phyloP scores from a whole-genome alignment of 2,797 vertebrate species.

The Potorous gilbertii region DNA sequence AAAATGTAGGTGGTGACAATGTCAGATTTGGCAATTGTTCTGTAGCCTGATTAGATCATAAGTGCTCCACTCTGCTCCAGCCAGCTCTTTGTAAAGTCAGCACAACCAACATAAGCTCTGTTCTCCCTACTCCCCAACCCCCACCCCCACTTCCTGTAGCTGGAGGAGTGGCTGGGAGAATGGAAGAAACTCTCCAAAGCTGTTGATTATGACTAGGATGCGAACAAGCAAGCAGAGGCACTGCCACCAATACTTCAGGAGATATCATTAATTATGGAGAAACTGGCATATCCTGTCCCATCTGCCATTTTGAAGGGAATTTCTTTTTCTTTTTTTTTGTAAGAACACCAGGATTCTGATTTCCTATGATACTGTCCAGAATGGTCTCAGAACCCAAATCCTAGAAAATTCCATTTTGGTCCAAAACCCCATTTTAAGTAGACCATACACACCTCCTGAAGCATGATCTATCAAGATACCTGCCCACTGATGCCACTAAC shows the following conservation, averaged over 20 bases:
- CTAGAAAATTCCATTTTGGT: not conserved
- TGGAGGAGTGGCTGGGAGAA: not conserved
- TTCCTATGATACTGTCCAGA: not conserved
- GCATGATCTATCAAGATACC: not conserved
- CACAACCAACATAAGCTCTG: not conserved
- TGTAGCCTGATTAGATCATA: not conserved
- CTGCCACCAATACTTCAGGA: not conserved
- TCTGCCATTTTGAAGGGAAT: not conserved
- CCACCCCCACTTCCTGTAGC: not conserved
- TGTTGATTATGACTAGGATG: not conserved
- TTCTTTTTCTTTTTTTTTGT: not conserved
- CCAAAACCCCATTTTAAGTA: not conserved
- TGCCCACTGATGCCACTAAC: not conserved
- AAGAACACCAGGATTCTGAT: not conserved
- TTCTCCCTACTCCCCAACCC: not conserved
- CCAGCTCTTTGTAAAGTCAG: slow-evolving; percentile 1
- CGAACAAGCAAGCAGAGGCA: not conserved
- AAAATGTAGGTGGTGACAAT: slow-evolving; percentile 5
- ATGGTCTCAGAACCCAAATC: not conserved
- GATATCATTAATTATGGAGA: not conserved
- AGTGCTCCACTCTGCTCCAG: not conserved
- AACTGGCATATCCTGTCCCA: not conserved
- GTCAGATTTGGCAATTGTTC: slow-evolving; percentile 3
- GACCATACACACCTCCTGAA: not conserved
- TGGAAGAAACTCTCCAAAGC: not conserved